phyloP scores from a whole-genome alignment of 2,888 invertebrate species.

The Pterostichus niger region DNA sequence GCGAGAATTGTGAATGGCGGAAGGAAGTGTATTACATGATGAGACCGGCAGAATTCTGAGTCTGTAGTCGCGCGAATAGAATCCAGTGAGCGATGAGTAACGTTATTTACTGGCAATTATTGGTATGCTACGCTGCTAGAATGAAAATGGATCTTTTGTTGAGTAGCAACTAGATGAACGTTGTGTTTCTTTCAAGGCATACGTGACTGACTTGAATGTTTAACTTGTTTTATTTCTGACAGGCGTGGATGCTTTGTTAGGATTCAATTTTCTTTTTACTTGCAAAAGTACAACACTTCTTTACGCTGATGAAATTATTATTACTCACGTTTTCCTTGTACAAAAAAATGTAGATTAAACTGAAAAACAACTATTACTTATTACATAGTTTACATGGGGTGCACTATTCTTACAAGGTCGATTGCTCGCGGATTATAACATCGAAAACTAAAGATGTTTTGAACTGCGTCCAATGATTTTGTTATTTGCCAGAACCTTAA shows the following conservation, averaged over 20 bases:
- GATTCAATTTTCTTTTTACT: slow-evolving; percentile 43
- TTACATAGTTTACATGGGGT: not conserved
- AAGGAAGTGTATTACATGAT: slow-evolving; percentile 36
- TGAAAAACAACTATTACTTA: not conserved
- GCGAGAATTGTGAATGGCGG: not conserved
- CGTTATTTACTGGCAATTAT: slow-evolving; percentile 64
- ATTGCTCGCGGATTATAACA: no score
- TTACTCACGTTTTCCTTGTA: not conserved
- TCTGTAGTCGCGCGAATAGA: slow-evolving; percentile 20
- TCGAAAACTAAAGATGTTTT: no score
- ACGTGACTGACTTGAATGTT: slow-evolving; percentile 49
- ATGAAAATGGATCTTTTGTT: slow-evolving; percentile 63
- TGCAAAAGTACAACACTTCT: slow-evolving; percentile 18
- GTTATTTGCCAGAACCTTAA: no score
- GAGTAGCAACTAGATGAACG: slow-evolving; percentile 35
- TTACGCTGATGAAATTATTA: slow-evolving; percentile 30
- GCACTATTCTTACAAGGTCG: no score
- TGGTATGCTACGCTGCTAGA: slow-evolving; percentile 53
- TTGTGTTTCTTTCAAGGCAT: slow-evolving; percentile 42
- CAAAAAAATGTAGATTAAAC: not conserved
- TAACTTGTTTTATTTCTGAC: slow-evolving; percentile 46
- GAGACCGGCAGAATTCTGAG: slow-evolving; percentile 30
- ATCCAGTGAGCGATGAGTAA: slow-evolving; percentile 50
- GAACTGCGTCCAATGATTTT: no score
- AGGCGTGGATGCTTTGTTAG: slow-evolving; percentile 21